Evolutionary conservation across 2,113 vertebrate genomes (phyloP).

Genomic region (Austrofundulus limnaeus): DNA sequence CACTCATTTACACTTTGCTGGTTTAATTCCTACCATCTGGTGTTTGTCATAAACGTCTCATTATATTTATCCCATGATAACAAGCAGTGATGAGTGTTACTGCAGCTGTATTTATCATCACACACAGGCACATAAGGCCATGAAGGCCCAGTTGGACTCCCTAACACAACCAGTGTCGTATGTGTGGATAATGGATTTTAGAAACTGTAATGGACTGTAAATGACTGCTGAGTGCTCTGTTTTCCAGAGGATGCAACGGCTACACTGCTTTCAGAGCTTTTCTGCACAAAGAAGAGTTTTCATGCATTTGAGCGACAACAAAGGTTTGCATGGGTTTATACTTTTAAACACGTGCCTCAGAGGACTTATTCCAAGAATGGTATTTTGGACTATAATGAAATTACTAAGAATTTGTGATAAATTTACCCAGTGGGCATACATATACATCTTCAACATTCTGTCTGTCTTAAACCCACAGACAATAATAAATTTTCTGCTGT

Average conservation of each 20-base stretch:
- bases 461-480: background rate
- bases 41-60: constrained; percentile 41
- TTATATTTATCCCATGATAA: constrained; percentile 27
- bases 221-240: constrained; percentile 36
- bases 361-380: background rate
- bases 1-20: constrained; percentile 13
- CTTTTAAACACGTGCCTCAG: constrained; percentile 1
- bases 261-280: constrained; percentile 9
- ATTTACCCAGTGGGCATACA: background rate
- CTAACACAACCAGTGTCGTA: background rate
- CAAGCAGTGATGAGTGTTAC: constrained; percentile 22
- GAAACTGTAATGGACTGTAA: constrained; percentile 48
- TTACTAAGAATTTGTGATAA: background rate
- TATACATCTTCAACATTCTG: background rate
- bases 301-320: constrained; percentile 15
- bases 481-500: background rate
- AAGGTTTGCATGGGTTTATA: background rate
- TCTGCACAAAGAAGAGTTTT: constrained; percentile 9
- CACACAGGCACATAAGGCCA: background rate
- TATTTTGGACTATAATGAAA: background rate
- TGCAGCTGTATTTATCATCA: constrained; percentile 21
- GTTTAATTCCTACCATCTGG: constrained; percentile 41
- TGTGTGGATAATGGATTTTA: constrained; percentile 51
- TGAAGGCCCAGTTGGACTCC: background rate
- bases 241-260: constrained; percentile 27